These are phyloP conservation scores for Pedetes capensis DNA, from an alignment of 2,113 vertebrate genomes.

Conservation along the genomic window DNA sequence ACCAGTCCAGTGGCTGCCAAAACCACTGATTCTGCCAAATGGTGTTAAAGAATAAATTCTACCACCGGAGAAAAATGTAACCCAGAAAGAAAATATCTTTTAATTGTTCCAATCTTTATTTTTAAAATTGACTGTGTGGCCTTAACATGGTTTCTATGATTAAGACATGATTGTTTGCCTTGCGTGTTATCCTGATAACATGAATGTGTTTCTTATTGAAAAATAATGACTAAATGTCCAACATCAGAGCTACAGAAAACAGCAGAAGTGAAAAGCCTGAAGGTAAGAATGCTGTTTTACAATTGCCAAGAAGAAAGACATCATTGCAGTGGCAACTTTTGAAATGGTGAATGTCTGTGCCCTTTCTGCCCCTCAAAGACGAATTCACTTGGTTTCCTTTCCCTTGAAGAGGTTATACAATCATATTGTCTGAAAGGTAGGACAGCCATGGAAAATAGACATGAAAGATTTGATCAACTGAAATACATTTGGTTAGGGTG, in stretches of 20 bases:
- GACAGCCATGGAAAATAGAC: conserved; percentile 36
- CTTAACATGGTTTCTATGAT: conserved; percentile 66
- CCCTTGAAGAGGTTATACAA: conserved; percentile 55
- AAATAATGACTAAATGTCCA: conserved; percentile 67
- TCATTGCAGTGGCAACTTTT: background rate
- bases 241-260: conserved; percentile 64
- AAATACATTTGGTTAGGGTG: conserved; percentile 48
- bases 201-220: conserved; percentile 70
- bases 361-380: background rate
- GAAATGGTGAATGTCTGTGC: conserved; percentile 21
- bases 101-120: conserved; percentile 42
- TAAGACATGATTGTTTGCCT: conserved; percentile 52
- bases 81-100: conserved; percentile 61
- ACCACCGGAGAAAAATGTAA: conserved; percentile 28
- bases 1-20: conserved; percentile 53
- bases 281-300: conserved; percentile 64
- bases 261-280: conserved; percentile 59
- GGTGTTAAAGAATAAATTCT: conserved; percentile 66
- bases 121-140: conserved; percentile 50
- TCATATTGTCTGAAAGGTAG: conserved; percentile 54
- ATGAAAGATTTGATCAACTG: conserved; percentile 47
- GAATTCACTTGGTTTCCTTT: conserved; percentile 51
- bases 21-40: conserved; percentile 62
- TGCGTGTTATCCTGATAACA: conserved; percentile 63
- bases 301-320: conserved; percentile 55